A percentile compares a stretch with the other conserved stretches of the same genome.
phyloP scores from a whole-genome alignment of 2,797 vertebrate genomes.

The Dicrostonyx torquatus region DNA sequence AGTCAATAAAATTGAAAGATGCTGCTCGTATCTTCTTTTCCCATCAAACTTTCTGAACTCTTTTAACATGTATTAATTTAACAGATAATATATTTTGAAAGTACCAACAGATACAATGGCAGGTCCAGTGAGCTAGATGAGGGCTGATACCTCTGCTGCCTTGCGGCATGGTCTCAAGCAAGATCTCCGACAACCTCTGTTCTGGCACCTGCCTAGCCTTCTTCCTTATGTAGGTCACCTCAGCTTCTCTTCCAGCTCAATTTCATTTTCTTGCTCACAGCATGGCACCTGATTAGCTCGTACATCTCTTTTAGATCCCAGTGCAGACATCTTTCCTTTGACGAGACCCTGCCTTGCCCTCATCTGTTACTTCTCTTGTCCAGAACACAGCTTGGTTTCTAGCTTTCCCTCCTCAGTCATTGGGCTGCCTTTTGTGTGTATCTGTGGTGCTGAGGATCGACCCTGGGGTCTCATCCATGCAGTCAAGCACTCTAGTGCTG shows the following conservation, averaged over 20 bases:
- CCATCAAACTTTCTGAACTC: neutral
- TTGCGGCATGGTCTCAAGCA: neutral
- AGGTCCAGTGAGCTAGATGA: neutral
- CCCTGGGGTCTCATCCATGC: neutral
- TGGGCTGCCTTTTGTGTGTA: neutral
- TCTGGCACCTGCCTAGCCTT: neutral
- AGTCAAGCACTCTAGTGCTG: neutral
- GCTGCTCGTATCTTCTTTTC: neutral
- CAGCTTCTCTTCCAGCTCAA: neutral
- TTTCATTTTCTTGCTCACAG: neutral
- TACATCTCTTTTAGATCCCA: neutral
- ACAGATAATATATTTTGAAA: neutral
- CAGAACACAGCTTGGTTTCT: neutral
- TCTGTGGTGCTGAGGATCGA: neutral
- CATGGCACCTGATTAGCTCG: neutral
- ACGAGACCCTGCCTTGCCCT: neutral
- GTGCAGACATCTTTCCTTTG: neutral
- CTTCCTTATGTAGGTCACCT: neutral
- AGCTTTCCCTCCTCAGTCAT: neutral
- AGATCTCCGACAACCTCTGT: neutral
- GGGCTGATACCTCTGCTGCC: neutral
- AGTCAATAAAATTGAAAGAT: neutral
- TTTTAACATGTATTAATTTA: neutral
- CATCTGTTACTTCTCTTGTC: neutral
- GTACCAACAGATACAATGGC: neutral